Conservation (phyloP, 1,140 invertebrate species). For the Drosophila seguyi region DNA sequence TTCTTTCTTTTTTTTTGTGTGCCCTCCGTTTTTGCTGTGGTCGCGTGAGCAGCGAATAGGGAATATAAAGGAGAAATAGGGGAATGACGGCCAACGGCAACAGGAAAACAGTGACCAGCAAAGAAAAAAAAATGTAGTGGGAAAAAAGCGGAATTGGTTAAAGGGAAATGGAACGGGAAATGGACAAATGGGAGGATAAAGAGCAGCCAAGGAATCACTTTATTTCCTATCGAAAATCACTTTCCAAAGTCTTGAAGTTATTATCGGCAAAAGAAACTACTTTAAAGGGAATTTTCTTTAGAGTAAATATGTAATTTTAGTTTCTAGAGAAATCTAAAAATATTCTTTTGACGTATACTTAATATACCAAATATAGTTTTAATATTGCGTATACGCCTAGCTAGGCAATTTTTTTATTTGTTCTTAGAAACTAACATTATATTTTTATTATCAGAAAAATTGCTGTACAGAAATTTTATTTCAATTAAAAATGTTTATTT, state of each 20-base stretch:
- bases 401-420: background rate
- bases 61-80: constrained; percentile 18
- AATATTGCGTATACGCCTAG: constrained; percentile 6
- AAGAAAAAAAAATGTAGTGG: constrained; percentile 37
- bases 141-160: constrained; percentile 1
- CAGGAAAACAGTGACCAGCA: constrained; percentile 29
- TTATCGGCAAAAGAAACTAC: background rate
- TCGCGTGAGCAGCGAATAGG: constrained; percentile 40
- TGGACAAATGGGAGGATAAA: constrained; percentile 3
- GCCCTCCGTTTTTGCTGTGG: constrained; percentile 36
- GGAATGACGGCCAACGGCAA: constrained; percentile 52
- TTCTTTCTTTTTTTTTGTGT: background rate
- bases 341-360: background rate
- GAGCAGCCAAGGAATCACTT: constrained; percentile 6
- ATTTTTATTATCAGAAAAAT: too few relatives aligned
- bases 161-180: constrained; percentile 5
- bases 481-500: background rate
- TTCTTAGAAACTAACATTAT: background rate
- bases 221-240: constrained; percentile 29
- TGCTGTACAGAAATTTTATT: background rate
- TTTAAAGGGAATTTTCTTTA: constrained; percentile 24
- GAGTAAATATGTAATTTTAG: background rate
- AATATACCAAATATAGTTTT: background rate
- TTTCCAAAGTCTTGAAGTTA: constrained; percentile 2
- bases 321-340: background rate